Percentiles rank a stretch among this genome's conserved stretches.
Evolutionary conservation across 2,888 invertebrate genomes (phyloP).

Genomic region (Melanostoma scalare): DNA sequence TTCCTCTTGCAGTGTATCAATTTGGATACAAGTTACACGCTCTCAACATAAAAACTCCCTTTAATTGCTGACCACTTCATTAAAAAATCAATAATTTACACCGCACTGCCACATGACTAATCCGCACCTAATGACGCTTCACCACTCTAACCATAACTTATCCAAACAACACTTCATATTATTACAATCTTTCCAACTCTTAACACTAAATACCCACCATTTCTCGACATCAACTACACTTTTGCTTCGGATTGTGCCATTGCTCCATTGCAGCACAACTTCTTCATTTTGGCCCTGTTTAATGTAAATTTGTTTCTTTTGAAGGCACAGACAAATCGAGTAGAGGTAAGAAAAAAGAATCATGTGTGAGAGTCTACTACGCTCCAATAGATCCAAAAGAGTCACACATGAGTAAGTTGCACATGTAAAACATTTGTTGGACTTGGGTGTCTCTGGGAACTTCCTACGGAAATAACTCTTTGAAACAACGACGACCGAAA

Average conservation of each 20-base stretch:
- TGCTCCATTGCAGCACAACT: background rate
- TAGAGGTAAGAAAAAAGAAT: conserved; percentile 9
- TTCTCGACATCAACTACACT: background rate
- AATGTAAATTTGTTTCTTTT: conserved; percentile 47
- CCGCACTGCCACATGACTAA: background rate
- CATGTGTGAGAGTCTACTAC: conserved; percentile 58
- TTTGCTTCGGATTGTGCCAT: too few relatives aligned
- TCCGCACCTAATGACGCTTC: background rate
- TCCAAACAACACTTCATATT: conserved; percentile 1
- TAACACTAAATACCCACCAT: background rate
- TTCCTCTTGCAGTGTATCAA: background rate
- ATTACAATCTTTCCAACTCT: conserved; percentile 1
- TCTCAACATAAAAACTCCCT: conserved; percentile 18
- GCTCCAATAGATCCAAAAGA: conserved; percentile 59
- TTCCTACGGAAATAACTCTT: conserved; percentile 64
- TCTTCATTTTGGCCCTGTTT: conserved; percentile 30
- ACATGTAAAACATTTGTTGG: conserved; percentile 39
- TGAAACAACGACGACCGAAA: background rate
- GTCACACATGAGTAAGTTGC: conserved; percentile 66
- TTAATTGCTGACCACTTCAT: conserved; percentile 4
- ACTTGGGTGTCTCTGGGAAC: conserved; percentile 50
- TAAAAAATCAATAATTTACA: conserved; percentile 30
- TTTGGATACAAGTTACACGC: background rate
- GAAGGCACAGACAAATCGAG: background rate
- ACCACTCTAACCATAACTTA: background rate